Percentiles rank a stretch among this genome's conserved stretches.
These are phyloP conservation scores for Synanceia verrucosa DNA, from an alignment of 2,797 vertebrate genomes.

Conservation along the genomic window DNA sequence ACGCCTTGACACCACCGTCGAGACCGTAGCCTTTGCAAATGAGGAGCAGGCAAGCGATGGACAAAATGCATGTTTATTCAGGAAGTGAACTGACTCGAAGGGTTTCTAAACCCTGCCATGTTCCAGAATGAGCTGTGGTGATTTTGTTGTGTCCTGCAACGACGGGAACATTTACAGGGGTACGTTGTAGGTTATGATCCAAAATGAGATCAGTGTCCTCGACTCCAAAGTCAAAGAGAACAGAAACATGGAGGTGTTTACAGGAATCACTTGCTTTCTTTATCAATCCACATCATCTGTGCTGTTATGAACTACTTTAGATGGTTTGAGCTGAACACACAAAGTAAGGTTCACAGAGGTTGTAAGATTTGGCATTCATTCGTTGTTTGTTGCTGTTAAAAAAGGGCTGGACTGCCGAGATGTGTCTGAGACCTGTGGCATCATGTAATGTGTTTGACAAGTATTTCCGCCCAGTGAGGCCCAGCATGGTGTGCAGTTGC, in stretches of 20 bases:
- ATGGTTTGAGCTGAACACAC: slow-evolving; percentile 47
- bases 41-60: slow-evolving; percentile 55
- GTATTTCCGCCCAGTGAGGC: slow-evolving; percentile 58
- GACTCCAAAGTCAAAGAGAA: slow-evolving; percentile 44
- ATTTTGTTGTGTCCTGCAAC: slow-evolving; percentile 58
- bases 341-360: slow-evolving; percentile 45
- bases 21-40: slow-evolving; percentile 74
- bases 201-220: slow-evolving; percentile 47
- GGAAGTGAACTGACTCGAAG: slow-evolving; percentile 19
- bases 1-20: slow-evolving; percentile 49
- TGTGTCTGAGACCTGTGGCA: slow-evolving; percentile 70
- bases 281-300: slow-evolving; percentile 37
- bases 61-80: slow-evolving; percentile 75
- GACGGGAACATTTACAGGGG: slow-evolving; percentile 33
- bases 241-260: slow-evolving; percentile 33
- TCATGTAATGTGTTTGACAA: slow-evolving; percentile 67
- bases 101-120: slow-evolving; percentile 60
- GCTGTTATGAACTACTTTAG: slow-evolving; percentile 49
- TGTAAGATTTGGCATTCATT: slow-evolving; percentile 55
- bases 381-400: slow-evolving; percentile 61
- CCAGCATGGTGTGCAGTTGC: slow-evolving; percentile 52
- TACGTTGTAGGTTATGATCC: slow-evolving; percentile 49
- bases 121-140: slow-evolving; percentile 70
- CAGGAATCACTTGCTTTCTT: slow-evolving; percentile 66
- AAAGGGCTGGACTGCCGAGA: slow-evolving; percentile 43